A percentile compares a stretch with the other conserved stretches of the same genome.
Evolutionary conservation across 1,140 invertebrate genomes (phyloP).

Genomic region (Bombus superbus): DNA sequence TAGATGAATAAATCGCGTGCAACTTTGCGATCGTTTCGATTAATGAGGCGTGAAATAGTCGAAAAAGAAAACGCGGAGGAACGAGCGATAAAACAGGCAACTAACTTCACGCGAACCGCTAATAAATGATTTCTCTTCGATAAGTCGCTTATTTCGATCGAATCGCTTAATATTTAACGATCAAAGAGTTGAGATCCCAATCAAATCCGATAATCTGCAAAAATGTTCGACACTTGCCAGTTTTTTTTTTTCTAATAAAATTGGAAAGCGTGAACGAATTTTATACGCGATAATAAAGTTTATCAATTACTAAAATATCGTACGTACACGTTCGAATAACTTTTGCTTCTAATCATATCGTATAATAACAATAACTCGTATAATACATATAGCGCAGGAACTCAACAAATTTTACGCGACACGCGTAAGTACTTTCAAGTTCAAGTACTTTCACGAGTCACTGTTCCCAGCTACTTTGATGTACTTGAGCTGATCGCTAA

Average conservation of each 20-base stretch:
- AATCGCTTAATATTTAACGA: conserved; percentile 3
- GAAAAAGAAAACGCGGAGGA: not conserved
- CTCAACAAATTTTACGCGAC: too few relatives aligned
- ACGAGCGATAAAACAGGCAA: not conserved
- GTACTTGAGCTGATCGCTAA: not conserved
- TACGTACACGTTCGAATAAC: too few relatives aligned
- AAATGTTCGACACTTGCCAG: not conserved
- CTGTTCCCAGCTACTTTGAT: too few relatives aligned
- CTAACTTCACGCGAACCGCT: not conserved
- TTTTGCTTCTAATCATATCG: too few relatives aligned
- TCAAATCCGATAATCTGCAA: not conserved
- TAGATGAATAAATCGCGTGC: conserved; percentile 19
- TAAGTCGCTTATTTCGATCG: not conserved
- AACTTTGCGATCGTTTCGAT: conserved; percentile 10
- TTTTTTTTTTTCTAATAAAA: not conserved
- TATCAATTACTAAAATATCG: too few relatives aligned
- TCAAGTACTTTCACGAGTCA: too few relatives aligned
- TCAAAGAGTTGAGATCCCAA: not conserved
- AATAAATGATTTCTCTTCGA: not conserved
- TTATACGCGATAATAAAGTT: too few relatives aligned
- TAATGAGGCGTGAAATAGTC: conserved; percentile 26
- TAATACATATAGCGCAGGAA: too few relatives aligned
- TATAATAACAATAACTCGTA: too few relatives aligned
- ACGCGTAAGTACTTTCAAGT: too few relatives aligned
- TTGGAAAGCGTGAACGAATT: not conserved